Conservation (phyloP, 1,140 invertebrate species). For the Augochlora pura region DNA sequence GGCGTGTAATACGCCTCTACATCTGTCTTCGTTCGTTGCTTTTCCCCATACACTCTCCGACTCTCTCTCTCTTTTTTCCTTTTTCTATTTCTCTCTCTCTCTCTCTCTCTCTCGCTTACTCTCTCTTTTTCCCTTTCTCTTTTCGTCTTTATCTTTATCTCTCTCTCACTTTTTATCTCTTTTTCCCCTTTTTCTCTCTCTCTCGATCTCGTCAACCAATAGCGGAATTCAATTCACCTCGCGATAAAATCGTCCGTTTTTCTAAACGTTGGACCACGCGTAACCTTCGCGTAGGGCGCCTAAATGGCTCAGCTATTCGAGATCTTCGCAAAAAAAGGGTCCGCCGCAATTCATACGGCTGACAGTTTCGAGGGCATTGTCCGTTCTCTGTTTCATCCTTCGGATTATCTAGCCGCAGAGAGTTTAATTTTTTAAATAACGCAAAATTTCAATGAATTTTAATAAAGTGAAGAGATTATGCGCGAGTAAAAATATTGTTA, state of each 20-base stretch:
- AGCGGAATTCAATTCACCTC: constrained; percentile 69
- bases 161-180: no score
- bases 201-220: constrained; percentile 50
- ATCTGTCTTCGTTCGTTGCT: constrained; percentile 4
- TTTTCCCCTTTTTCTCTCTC: background rate
- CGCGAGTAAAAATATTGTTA: no score
- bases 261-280: constrained; percentile 59
- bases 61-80: no score
- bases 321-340: constrained; percentile 28
- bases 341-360: constrained; percentile 15
- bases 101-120: no score
- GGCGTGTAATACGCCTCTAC: constrained; percentile 25
- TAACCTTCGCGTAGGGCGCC: constrained; percentile 48
- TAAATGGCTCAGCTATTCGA: constrained; percentile 6
- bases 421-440: background rate
- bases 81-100: no score
- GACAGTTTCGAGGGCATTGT: background rate
- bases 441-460: no score
- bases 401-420: background rate
- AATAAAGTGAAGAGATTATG: no score
- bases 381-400: background rate
- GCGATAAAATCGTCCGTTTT: constrained; percentile 72
- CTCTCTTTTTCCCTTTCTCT: no score
- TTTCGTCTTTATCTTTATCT: background rate
- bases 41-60: constrained; percentile 17